These are phyloP conservation scores for Drosophila ironensis DNA, from an alignment of 1,140 invertebrate species.

Conservation along the genomic window DNA sequence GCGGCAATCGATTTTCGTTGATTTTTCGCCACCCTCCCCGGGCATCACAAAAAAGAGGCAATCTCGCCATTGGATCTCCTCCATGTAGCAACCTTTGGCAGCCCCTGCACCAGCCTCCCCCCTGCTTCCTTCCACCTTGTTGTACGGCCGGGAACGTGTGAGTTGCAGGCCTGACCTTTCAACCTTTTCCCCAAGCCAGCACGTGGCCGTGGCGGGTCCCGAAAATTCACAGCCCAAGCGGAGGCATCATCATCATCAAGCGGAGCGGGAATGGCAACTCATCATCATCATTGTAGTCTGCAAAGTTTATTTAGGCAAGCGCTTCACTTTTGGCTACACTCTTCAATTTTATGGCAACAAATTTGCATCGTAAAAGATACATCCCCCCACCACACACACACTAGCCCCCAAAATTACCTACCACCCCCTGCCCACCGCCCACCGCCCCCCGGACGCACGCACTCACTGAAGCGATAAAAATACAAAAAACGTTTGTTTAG, in stretches of 20 bases:
- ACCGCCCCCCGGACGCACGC: background rate
- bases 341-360: constrained; percentile 80
- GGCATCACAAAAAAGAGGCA: constrained; percentile 2
- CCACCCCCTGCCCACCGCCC: background rate
- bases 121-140: background rate
- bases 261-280: constrained; percentile 49
- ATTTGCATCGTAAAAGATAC: constrained; percentile 80
- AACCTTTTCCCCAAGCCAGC: constrained; percentile 62
- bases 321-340: constrained; percentile 63
- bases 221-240: constrained; percentile 5
- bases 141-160: constrained; percentile 19
- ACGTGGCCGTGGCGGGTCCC: constrained; percentile 48
- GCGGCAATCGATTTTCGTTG: constrained; percentile 75
- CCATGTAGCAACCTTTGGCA: too few species aligned
- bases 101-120: too few species aligned
- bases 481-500: constrained; percentile 76
- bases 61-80: constrained; percentile 30
- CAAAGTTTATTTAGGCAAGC: constrained; percentile 77
- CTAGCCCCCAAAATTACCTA: constrained; percentile 36
- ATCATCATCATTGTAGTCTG: constrained; percentile 74
- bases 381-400: constrained; percentile 22
- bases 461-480: constrained; percentile 65
- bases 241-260: constrained; percentile 50
- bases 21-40: constrained; percentile 34
- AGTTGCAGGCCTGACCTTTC: constrained; percentile 69